Evolutionary conservation across 2,888 invertebrate genomes (phyloP).

Genomic region (Icerya purchasi): DNA sequence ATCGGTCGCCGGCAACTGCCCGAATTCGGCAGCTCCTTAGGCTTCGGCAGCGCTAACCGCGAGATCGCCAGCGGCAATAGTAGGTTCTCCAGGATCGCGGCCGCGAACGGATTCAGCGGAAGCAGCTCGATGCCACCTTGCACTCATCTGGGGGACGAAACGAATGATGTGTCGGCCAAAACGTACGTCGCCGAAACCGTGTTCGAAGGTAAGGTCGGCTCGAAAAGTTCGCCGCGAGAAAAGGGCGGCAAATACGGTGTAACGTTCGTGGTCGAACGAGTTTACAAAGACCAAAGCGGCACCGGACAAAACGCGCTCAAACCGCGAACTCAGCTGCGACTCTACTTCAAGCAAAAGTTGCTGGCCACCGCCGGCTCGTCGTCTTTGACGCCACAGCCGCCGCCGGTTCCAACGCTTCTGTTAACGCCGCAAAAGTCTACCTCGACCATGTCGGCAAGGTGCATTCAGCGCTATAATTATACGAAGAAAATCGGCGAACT

Average conservation of each 20-base stretch:
- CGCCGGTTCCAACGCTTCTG: slow-evolving; percentile 18
- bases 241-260: slow-evolving; percentile 36
- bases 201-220: slow-evolving; percentile 40
- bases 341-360: slow-evolving; percentile 19
- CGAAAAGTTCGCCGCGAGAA: slow-evolving; percentile 35
- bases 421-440: slow-evolving; percentile 17
- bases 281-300: slow-evolving; percentile 34
- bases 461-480: slow-evolving; percentile 20
- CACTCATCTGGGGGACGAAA: slow-evolving; percentile 20
- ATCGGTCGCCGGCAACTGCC: neutral
- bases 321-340: slow-evolving; percentile 13
- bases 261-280: slow-evolving; percentile 39
- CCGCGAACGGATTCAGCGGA: neutral
- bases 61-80: neutral
- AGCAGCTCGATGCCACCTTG: slow-evolving; percentile 16
- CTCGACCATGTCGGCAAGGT: slow-evolving; percentile 14
- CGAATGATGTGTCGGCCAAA: slow-evolving; percentile 36
- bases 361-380: too few relatives aligned
- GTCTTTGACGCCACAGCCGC: slow-evolving; percentile 16
- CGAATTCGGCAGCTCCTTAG: slow-evolving; percentile 7
- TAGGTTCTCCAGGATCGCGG: neutral
- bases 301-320: slow-evolving; percentile 15
- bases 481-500: slow-evolving; percentile 22
- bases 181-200: slow-evolving; percentile 42
- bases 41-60: slow-evolving; percentile 2